Evolutionary conservation across 2,888 invertebrate species (phyloP), one percentile per base, ranked within the genome.

Genomic region (Eristalinus aeneus): DNA sequence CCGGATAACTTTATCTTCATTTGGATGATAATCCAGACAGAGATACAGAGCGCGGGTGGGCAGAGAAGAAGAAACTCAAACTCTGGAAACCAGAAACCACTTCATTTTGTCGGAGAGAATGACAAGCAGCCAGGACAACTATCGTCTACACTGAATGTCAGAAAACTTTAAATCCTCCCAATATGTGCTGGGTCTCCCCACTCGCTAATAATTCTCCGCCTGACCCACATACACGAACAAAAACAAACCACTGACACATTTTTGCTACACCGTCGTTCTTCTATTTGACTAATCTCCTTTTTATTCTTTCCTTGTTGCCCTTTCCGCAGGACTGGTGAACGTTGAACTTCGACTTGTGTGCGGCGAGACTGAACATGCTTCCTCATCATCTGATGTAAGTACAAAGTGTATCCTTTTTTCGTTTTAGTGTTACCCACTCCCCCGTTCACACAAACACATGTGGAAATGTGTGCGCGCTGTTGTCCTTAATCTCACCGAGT

Each of bases 301-400:
- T 69, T 54, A 16, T 46, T 46, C 16, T 78, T 72, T 53, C 39
- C 36, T 69, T 65, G 16, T 72, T 12, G 22, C 32, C 36, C 11
- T 1, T 36, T 67, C 39, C 16, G 58, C 71, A 86, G 82, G 56
- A 74, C 60, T n/a, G 23, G 77, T 86, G 65, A 81, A 74, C 76
- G 81, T 81, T 81, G 71, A 86, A 74, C 86, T 86, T 81, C 82
- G 86, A 63, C 77, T 78, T 67, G 82, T 82, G 36, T 82, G 82
- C 23, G 74, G 32, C 61, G 81, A 65, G 53, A 86, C 73, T 22
- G 81, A 86, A 81, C 64, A 76, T 23, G 74, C 77, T 82, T 82
- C 74, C 53, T 71, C 86, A 78, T 82, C 82, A 71, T 77, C 73
- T 61, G 73, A 78, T 74, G 82, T 82, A 86, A 86, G 86, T 86